Percentiles rank a stretch among this genome's conserved stretches.
Conservation (phyloP, 2,888 invertebrate genomes). For the Agrotis segetum region DNA sequence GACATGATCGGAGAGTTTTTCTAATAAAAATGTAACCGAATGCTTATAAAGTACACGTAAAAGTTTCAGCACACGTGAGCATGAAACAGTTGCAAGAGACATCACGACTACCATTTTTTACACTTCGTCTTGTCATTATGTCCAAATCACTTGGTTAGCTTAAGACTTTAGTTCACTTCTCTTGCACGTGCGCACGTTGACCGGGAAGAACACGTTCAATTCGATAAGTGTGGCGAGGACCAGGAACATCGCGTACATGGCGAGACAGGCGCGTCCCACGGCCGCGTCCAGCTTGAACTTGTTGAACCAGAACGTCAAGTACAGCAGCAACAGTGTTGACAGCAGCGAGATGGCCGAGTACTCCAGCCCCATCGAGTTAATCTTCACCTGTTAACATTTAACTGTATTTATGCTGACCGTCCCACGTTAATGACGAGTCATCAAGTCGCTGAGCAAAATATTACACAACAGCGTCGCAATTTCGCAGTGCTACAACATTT, state of each 20-base stretch:
- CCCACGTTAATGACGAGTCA: conserved; percentile 12
- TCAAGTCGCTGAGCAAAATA: conserved; percentile 61
- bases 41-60: conserved; percentile 66
- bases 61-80: conserved; percentile 66
- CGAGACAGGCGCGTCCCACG: conserved; percentile 95
- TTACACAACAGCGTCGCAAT: conserved; percentile 52
- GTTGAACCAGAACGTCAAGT: conserved; percentile 96
- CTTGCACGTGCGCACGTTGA: conserved; percentile 96
- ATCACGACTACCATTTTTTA: conserved; percentile 67
- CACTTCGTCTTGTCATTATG: conserved; percentile 67
- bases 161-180: conserved; percentile 87
- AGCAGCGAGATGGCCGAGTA: conserved; percentile 97
- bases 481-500: conserved; percentile 52
- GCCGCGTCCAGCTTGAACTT: conserved; percentile 96
- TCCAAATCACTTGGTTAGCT: conserved; percentile 70
- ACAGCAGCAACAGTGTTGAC: conserved; percentile 96
- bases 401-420: conserved; percentile 49
- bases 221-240: conserved; percentile 97
- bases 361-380: conserved; percentile 97
- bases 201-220: conserved; percentile 97
- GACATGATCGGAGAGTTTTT: conserved; percentile 48
- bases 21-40: conserved; percentile 60
- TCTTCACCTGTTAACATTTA: conserved; percentile 92
- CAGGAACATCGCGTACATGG: conserved; percentile 97
- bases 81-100: conserved; percentile 69